Conservation (phyloP, 2,797 vertebrate species). For the Tachyglossus aculeatus region DNA sequence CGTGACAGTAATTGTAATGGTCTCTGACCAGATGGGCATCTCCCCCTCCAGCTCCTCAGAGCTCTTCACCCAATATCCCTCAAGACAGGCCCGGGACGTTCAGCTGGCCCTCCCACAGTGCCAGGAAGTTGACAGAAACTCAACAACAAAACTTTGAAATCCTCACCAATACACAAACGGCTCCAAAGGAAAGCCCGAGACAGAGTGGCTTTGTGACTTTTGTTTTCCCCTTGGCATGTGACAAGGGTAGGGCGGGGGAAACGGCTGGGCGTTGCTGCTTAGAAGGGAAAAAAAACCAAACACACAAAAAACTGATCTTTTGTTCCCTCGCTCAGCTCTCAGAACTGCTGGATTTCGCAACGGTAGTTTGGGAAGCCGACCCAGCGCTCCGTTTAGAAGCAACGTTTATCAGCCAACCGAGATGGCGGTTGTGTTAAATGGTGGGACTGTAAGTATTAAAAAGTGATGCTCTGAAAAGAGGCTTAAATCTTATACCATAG, state of each 20-base stretch:
- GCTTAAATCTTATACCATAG: background rate
- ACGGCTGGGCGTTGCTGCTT: background rate
- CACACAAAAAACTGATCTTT: slow-evolving; percentile 23
- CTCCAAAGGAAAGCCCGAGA: slow-evolving; percentile 20
- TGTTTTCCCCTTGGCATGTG: slow-evolving; percentile 55
- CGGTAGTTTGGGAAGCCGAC: slow-evolving; percentile 84
- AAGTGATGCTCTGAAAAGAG: slow-evolving; percentile 44
- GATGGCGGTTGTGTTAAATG: slow-evolving; percentile 98
- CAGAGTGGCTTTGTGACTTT: slow-evolving; percentile 60
- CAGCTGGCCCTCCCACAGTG: background rate
- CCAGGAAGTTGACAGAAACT: background rate
- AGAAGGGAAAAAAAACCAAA: slow-evolving; percentile 22
- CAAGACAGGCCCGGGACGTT: background rate
- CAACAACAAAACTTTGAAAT: background rate
- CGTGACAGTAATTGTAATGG: too few relatives aligned
- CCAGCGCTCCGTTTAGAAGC: slow-evolving; percentile 94
- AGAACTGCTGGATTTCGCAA: slow-evolving; percentile 89
- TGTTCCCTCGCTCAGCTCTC: slow-evolving; percentile 74
- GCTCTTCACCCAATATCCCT: too few relatives aligned
- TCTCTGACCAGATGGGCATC: too few relatives aligned
- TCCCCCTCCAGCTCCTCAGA: too few relatives aligned
- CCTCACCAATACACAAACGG: background rate
- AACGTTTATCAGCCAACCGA: slow-evolving; percentile 98
- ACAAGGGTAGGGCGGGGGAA: slow-evolving; percentile 2
- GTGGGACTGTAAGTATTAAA: slow-evolving; percentile 94